phyloP scores from a whole-genome alignment of 2,797 vertebrate species.

The Ambastaia sidthimunki region DNA sequence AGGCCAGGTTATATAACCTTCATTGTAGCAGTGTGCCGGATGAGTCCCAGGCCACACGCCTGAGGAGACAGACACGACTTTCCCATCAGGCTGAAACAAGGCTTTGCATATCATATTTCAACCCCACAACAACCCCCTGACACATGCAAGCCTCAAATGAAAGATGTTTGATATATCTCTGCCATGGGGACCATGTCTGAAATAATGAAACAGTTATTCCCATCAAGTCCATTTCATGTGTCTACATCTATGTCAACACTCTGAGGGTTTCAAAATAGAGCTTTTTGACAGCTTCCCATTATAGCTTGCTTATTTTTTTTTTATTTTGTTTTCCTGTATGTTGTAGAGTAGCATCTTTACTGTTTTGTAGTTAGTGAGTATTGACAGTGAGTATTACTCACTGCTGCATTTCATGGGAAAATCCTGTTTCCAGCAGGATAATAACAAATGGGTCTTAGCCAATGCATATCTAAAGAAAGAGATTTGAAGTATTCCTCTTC shows the following conservation, averaged over 20 bases:
- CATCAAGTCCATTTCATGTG: constrained; percentile 22
- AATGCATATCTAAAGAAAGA: not conserved
- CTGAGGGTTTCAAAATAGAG: constrained; percentile 25
- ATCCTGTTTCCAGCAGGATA: not conserved
- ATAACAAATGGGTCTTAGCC: not conserved
- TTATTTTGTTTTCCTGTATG: not conserved
- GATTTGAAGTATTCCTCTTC: not conserved
- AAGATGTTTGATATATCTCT: constrained; percentile 40
- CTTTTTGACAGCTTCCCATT: constrained; percentile 41
- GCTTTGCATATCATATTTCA: constrained; percentile 50
- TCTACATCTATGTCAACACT: constrained; percentile 41
- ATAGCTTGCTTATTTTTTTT: constrained; percentile 3
- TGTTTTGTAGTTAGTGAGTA: not conserved
- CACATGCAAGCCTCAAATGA: constrained; percentile 17
- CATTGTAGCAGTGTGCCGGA: constrained; percentile 39
- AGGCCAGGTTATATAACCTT: constrained; percentile 50
- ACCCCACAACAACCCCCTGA: constrained; percentile 32
- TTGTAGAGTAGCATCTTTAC: not conserved
- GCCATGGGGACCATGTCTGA: constrained; percentile 32
- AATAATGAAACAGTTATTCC: constrained; percentile 47
- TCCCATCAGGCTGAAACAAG: constrained; percentile 51
- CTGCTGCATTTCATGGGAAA: not conserved
- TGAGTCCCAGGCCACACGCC: constrained; percentile 37
- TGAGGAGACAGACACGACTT: constrained; percentile 39
- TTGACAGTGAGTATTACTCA: not conserved